Base-by-base conservation (phyloP, 2,888 invertebrate genomes). In the Dermolepida albohirtum region DNA sequence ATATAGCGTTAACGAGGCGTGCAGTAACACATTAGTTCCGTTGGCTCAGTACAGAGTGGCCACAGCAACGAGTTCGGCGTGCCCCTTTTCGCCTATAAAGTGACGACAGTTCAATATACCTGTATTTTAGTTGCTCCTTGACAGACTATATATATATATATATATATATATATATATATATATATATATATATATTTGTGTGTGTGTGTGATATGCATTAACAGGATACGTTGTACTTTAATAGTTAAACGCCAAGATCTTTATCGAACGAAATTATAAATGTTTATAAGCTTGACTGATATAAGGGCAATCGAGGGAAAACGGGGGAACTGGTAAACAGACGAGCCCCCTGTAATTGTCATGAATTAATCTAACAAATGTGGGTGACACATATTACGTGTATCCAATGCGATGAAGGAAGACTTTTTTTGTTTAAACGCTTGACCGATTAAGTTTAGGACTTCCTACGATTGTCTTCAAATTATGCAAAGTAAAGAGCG, bases 21-120 rank as follows among this genome's bases (percentile, higher is more conserved):
- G 74, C 76, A 76, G 73, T 78, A 78, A 79, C 74, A 75, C 77
- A 80, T 80, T 80, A 78, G 79, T 79, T 79, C 79, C 79, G 79
- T 79, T 67, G 68, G 69, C 71, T 72, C 72, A 72, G 52, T 52
- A 64, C 67, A 66, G 69, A 68, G 63, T 22, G 22, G 50, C 50
- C 8, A n/a, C 27, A 10, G 50, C 50, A n/a, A 27, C 50, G 22
- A 1, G 27, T n/a, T 22, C n/a, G 17, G 11, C 50, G 50, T 70
- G 54, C 70, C 72, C 70, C 66, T 50, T 50, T 72, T 50, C 54
- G 67, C 67, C 69, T 52, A 67, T 69, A 67, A 65, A 64, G 70
- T 68, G 71, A 64, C 70, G 68, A 71, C 70, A 67, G 69, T 39
- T 50, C 17, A 6, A 50, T 49, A 49, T 50, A 50, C 22, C 34